A percentile compares a stretch with the other conserved stretches of the same genome.
Conservation (phyloP, 2,888 invertebrate genomes). For the Deilephila elpenor region DNA sequence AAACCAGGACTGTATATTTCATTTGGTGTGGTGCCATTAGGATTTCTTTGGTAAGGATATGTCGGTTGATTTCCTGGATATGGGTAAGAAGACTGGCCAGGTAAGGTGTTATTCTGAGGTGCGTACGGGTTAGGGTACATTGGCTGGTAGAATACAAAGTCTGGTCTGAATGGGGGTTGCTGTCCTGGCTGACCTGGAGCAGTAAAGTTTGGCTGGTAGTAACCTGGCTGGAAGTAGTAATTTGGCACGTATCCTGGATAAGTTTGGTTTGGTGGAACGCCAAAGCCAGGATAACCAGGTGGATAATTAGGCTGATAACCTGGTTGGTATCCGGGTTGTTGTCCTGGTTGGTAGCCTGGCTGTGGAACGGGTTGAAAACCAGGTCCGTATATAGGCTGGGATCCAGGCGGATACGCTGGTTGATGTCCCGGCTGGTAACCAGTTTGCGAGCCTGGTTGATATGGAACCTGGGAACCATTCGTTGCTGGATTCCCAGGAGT, state of each 20-base stretch:
- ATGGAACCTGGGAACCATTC: too few species aligned
- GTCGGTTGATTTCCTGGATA: constrained; percentile 37
- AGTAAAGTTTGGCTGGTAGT: constrained; percentile 33
- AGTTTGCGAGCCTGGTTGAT: not conserved
- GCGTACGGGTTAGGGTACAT: constrained; percentile 13
- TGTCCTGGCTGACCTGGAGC: not conserved
- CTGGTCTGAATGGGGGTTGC: not conserved
- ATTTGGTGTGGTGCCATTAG: not conserved
- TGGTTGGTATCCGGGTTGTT: constrained; percentile 21
- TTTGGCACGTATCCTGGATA: constrained; percentile 19
- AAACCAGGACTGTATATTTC: not conserved
- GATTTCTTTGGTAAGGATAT: constrained; percentile 35
- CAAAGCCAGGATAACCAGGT: constrained; percentile 15
- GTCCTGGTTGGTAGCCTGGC: constrained; percentile 33
- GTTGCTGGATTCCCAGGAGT: too few species aligned
- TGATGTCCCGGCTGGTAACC: constrained; percentile 33
- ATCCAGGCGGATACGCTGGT: constrained; percentile 31
- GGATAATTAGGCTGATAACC: constrained; percentile 11
- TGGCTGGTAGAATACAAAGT: constrained; percentile 15
- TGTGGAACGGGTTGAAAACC: constrained; percentile 24
- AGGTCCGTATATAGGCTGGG: constrained; percentile 27
- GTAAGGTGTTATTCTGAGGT: constrained; percentile 5
- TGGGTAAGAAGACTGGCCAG: constrained; percentile 26
- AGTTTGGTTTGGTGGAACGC: constrained; percentile 27
- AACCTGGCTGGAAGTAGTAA: constrained; percentile 26